phyloP scores from a whole-genome alignment of 2,888 invertebrate genomes.

The Gibbula magus region DNA sequence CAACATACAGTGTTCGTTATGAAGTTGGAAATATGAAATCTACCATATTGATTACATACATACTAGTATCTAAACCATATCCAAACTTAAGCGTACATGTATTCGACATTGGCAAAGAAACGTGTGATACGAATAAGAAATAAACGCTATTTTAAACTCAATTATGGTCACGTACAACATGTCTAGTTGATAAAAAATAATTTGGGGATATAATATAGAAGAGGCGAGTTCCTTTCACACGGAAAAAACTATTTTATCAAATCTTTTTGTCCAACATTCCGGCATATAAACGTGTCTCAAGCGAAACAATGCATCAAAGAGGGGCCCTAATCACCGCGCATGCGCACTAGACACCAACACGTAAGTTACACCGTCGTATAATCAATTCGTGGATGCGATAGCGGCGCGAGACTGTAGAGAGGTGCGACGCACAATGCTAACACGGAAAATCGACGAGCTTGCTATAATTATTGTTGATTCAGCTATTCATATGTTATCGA shows the following conservation, averaged over 20 bases:
- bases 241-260: background rate
- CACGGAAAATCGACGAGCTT: background rate
- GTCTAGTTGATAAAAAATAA: too few relatives aligned
- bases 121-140: too few relatives aligned
- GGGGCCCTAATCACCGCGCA: background rate
- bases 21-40: too few relatives aligned
- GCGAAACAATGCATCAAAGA: background rate
- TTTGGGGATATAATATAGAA: too few relatives aligned
- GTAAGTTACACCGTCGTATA: background rate
- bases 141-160: too few relatives aligned
- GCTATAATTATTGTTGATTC: slow-evolving; percentile 3
- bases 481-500: background rate
- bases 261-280: background rate
- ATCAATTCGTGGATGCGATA: background rate
- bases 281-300: background rate
- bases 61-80: too few relatives aligned
- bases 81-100: too few relatives aligned
- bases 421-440: background rate
- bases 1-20: too few relatives aligned
- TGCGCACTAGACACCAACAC: background rate
- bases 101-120: too few relatives aligned
- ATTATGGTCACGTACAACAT: too few relatives aligned
- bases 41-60: too few relatives aligned
- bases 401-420: background rate
- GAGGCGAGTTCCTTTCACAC: background rate